These are phyloP conservation scores for Chrysina gloriosa DNA, from an alignment of 2,888 invertebrate genomes.

Conservation along the genomic window DNA sequence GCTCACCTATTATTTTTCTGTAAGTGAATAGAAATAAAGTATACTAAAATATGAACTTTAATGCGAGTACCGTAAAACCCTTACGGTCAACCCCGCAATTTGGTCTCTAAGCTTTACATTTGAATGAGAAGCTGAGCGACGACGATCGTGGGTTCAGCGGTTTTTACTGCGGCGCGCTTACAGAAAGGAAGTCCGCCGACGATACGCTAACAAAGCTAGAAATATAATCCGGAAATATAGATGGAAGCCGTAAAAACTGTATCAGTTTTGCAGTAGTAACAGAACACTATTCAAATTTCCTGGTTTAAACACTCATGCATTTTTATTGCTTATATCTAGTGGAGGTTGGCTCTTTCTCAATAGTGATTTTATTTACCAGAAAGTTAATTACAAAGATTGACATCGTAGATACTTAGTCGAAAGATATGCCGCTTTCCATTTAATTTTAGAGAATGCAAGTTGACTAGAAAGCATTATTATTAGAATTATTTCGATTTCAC, in stretches of 20 bases:
- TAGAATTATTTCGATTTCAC: too few relatives aligned
- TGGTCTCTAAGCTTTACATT: background rate
- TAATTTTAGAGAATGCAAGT: too few relatives aligned
- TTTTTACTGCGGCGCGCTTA: background rate
- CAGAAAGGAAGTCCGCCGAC: background rate
- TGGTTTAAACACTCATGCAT: slow-evolving; percentile 14
- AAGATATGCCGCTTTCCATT: too few relatives aligned
- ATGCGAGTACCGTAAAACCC: background rate
- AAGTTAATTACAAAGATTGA: background rate
- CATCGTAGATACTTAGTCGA: too few relatives aligned
- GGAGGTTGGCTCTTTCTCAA: background rate
- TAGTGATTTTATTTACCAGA: background rate
- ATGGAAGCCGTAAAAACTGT: slow-evolving; percentile 24
- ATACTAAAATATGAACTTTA: too few relatives aligned
- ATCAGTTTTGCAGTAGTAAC: background rate
- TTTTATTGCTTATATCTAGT: slow-evolving; percentile 14
- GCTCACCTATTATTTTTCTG: too few relatives aligned
- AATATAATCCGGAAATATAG: slow-evolving; percentile 33
- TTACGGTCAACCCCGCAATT: background rate
- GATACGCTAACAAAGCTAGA: background rate
- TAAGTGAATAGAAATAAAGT: too few relatives aligned
- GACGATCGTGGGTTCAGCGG: slow-evolving; percentile 16
- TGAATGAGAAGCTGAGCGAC: background rate
- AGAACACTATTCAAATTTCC: slow-evolving; percentile 1
- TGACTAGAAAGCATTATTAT: too few relatives aligned